A percentile compares a stretch with the other conserved stretches of the same genome.
phyloP scores from a whole-genome alignment of 2,113 vertebrate species.

The Axis porcinus region DNA sequence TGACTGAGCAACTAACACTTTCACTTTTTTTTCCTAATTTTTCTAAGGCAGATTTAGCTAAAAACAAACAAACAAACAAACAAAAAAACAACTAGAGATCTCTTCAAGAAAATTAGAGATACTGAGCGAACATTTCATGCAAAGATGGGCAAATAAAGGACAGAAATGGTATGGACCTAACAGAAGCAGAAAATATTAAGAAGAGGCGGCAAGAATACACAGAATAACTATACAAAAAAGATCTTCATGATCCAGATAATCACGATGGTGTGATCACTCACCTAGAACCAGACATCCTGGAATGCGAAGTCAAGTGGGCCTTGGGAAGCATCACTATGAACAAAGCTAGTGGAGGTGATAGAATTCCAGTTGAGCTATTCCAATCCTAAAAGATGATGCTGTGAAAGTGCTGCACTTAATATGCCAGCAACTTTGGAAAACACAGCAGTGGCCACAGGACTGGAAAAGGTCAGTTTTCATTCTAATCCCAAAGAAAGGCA shows the following conservation, averaged over 20 bases:
- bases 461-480: too few relatives aligned
- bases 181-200: neutral
- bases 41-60: slow-evolving; percentile 50
- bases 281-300: neutral
- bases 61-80: neutral
- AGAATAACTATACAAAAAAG: neutral
- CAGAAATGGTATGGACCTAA: neutral
- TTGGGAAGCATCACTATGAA: neutral
- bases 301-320: neutral
- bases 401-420: too few relatives aligned
- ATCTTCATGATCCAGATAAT: neutral
- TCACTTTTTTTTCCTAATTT: neutral
- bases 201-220: neutral
- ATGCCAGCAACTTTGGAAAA: too few relatives aligned
- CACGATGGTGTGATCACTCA: neutral
- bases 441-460: too few relatives aligned
- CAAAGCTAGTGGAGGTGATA: neutral
- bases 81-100: neutral
- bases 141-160: neutral
- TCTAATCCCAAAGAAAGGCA: too few relatives aligned
- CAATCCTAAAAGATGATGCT: neutral
- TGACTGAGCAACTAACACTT: neutral
- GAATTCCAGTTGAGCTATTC: neutral
- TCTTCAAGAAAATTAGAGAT: neutral
- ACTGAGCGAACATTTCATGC: neutral